These are phyloP conservation scores for Scaptomyza parva DNA, from an alignment of 2,888 invertebrate species.

Conservation along the genomic window DNA sequence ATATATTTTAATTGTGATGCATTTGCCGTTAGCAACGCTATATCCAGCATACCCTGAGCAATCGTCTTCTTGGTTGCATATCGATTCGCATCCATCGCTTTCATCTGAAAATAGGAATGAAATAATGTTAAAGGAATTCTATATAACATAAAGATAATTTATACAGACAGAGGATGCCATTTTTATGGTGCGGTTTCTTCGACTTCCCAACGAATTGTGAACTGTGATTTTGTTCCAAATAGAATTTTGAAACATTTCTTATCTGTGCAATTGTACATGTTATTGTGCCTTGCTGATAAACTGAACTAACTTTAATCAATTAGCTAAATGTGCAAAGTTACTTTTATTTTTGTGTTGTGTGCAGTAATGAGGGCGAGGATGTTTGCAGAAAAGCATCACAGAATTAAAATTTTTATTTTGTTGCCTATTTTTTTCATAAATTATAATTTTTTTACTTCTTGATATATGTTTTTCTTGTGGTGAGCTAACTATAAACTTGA, in stretches of 20 bases:
- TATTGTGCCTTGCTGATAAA: conserved; percentile 52
- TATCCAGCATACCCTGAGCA: conserved; percentile 95
- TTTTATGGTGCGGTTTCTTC: background rate
- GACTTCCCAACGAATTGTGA: conserved; percentile 10
- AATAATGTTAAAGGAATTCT: background rate
- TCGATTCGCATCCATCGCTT: conserved; percentile 92
- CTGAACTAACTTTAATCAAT: conserved; percentile 41
- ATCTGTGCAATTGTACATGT: conserved; percentile 45
- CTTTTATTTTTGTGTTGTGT: no score
- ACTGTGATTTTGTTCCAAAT: conserved; percentile 4
- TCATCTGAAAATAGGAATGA: conserved; percentile 85
- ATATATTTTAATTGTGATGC: conserved; percentile 95
- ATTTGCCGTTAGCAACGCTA: conserved; percentile 94
- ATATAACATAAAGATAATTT: no score
- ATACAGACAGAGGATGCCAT: conserved; percentile 45
- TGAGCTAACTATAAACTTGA: no score
- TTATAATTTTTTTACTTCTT: no score
- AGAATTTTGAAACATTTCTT: conserved; percentile 33
- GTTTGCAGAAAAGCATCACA: background rate
- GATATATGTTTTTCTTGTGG: no score
- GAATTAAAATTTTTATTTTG: no score
- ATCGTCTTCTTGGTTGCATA: conserved; percentile 97
- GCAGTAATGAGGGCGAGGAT: conserved; percentile 56
- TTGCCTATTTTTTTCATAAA: background rate
- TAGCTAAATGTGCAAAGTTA: conserved; percentile 26